These are phyloP conservation scores for Rutilus rutilus DNA, from an alignment of 2,113 vertebrate species.

Conservation along the genomic window DNA sequence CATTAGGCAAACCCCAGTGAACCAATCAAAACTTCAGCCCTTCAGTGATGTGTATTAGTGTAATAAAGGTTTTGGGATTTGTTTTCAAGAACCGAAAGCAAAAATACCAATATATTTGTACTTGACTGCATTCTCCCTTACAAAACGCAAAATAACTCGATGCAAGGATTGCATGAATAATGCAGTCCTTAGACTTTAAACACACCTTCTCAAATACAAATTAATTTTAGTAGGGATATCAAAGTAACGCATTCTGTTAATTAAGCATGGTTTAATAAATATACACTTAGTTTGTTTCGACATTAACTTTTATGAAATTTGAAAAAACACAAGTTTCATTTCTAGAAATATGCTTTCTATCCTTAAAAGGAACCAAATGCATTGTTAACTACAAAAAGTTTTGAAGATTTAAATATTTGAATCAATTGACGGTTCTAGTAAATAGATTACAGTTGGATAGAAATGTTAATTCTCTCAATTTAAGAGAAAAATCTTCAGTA, in stretches of 20 bases:
- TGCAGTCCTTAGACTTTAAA: not conserved
- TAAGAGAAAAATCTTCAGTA: not conserved
- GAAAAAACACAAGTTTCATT: not conserved
- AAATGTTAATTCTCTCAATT: not conserved
- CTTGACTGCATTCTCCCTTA: not conserved
- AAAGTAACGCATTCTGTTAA: not conserved
- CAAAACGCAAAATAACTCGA: not conserved
- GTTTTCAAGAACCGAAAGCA: not conserved
- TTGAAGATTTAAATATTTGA: not conserved
- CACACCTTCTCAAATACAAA: not conserved
- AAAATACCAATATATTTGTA: not conserved
- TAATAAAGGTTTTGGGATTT: not conserved
- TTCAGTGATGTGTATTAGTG: constrained; percentile 3
- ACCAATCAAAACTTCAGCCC: constrained; percentile 40
- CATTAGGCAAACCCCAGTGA: constrained; percentile 58
- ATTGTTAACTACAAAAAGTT: not conserved
- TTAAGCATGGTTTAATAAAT: not conserved
- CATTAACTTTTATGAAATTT: not conserved
- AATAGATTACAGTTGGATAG: not conserved
- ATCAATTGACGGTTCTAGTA: not conserved
- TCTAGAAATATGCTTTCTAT: not conserved
- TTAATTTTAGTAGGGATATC: not conserved
- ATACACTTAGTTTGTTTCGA: not conserved
- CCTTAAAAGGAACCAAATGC: not conserved
- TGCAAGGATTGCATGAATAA: not conserved